Percentiles rank a stretch among this genome's conserved stretches.
Evolutionary conservation across 2,113 vertebrate genomes (phyloP).

Genomic region (Chaenogobius annularis): DNA sequence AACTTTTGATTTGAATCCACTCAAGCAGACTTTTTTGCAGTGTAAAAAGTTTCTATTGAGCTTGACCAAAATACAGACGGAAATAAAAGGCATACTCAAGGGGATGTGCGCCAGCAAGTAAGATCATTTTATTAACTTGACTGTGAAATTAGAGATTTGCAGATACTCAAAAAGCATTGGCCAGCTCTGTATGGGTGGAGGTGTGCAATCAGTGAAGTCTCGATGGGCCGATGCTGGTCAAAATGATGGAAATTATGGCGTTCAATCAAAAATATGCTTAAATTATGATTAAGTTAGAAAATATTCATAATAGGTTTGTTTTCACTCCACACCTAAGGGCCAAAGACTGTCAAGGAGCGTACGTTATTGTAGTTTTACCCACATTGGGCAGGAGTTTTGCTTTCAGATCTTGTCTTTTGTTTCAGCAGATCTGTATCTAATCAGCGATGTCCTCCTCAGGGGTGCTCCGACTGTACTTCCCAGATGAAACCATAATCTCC

Average conservation of each 20-base stretch:
- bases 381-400: neutral
- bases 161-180: constrained; percentile 6
- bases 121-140: constrained; percentile 34
- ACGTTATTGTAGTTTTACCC: constrained; percentile 37
- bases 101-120: constrained; percentile 14
- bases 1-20: neutral
- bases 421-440: constrained; percentile 57
- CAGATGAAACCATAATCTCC: constrained; percentile 55
- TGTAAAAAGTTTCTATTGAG: neutral
- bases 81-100: neutral
- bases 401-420: constrained; percentile 50
- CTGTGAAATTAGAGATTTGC: constrained; percentile 13
- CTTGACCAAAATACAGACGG: too few species aligned
- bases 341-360: constrained; percentile 25
- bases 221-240: constrained; percentile 19
- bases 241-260: constrained; percentile 21
- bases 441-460: constrained; percentile 49
- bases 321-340: constrained; percentile 30
- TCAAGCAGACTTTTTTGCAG: neutral
- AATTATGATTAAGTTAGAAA: constrained; percentile 12
- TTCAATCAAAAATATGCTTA: constrained; percentile 29
- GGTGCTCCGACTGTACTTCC: constrained; percentile 43
- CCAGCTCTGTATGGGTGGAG: constrained; percentile 20
- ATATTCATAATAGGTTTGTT: constrained; percentile 13
- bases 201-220: constrained; percentile 26